Conservation (phyloP, 1,140 invertebrate genomes). For the Drosophila insularis region DNA sequence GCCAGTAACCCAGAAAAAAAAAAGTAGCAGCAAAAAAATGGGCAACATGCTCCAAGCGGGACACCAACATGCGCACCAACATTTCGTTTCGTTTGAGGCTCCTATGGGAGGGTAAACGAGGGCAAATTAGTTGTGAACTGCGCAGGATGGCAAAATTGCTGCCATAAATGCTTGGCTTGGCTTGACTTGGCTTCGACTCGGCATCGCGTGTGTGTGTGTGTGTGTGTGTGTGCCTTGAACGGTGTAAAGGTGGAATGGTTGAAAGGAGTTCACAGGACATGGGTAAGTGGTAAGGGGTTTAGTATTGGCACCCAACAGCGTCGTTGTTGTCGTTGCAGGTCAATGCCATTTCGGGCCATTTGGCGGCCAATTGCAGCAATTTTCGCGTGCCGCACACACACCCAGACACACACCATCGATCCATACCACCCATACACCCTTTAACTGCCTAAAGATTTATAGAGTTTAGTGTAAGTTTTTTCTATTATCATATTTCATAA, state of each 20-base stretch:
- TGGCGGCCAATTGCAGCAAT: slow-evolving; percentile 53
- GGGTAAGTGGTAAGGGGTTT: slow-evolving; percentile 4
- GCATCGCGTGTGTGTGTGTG: slow-evolving; percentile 44
- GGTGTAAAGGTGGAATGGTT: background rate
- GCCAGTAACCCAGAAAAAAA: slow-evolving; percentile 22
- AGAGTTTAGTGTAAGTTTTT: too few relatives aligned
- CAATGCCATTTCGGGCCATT: slow-evolving; percentile 67
- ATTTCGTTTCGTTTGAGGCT: background rate
- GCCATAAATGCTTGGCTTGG: slow-evolving; percentile 58
- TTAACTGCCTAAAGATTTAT: background rate
- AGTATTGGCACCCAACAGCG: background rate
- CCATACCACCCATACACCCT: background rate
- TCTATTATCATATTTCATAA: background rate
- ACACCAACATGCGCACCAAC: slow-evolving; percentile 7
- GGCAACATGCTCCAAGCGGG: background rate
- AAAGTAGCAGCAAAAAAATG: background rate
- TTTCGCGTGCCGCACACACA: slow-evolving; percentile 40
- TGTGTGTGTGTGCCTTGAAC: background rate
- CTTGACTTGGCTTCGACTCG: background rate
- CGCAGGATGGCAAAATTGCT: slow-evolving; percentile 65
- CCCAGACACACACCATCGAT: slow-evolving; percentile 1
- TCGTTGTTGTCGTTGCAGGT: slow-evolving; percentile 49
- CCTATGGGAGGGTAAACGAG: slow-evolving; percentile 31
- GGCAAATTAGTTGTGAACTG: slow-evolving; percentile 67
- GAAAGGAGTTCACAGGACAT: background rate